Evolutionary conservation across 2,888 invertebrate species (phyloP).

Genomic region (Cephus spinipes): DNA sequence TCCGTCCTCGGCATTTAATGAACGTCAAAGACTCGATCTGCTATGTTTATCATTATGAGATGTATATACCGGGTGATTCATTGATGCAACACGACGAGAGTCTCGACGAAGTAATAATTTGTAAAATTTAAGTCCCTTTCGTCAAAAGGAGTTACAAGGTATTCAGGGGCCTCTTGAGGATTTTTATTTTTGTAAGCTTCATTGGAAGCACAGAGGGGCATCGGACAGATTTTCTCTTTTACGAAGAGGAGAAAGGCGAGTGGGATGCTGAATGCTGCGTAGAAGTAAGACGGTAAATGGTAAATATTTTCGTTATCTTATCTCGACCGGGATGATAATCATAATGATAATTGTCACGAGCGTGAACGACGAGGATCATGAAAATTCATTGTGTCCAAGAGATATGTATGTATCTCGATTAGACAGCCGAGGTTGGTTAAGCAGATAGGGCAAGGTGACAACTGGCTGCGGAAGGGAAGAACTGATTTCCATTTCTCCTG

Average conservation of each 20-base stretch:
- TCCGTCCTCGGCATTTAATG: background rate
- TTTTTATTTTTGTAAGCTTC: background rate
- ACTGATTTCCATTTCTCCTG: slow-evolving; percentile 32
- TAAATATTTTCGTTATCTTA: background rate
- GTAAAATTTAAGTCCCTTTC: background rate
- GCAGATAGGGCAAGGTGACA: background rate
- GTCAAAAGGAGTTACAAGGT: background rate
- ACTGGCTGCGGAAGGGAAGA: slow-evolving; percentile 10
- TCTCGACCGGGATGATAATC: background rate
- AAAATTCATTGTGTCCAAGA: background rate
- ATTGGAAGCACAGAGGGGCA: background rate
- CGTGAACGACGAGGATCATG: background rate
- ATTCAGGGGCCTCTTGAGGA: background rate
- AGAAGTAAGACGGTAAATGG: background rate
- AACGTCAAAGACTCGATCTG: background rate
- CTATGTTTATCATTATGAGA: background rate
- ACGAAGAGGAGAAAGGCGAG: background rate
- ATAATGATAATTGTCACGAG: background rate
- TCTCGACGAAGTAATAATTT: background rate
- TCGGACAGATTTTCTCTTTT: background rate
- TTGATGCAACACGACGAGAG: background rate
- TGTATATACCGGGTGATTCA: background rate
- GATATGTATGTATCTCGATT: background rate
- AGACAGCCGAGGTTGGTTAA: background rate
- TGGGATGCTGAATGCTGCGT: background rate